Evolutionary conservation across 2,113 vertebrate genomes (phyloP).

Genomic region (Tupaia chinensis): DNA sequence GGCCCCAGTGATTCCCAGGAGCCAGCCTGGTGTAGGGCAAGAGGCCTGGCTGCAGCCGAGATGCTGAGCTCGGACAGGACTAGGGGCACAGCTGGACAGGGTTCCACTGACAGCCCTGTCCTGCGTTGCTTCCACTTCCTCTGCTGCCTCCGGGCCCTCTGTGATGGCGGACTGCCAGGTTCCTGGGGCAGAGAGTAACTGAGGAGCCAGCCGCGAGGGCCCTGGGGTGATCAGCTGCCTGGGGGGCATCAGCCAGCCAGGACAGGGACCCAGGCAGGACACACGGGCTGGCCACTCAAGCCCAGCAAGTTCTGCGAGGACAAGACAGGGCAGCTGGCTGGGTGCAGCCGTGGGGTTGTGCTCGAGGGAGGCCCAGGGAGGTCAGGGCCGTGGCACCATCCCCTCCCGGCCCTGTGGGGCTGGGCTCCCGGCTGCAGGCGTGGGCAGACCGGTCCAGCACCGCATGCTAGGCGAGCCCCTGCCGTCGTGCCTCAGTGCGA

Average conservation of each 20-base stretch:
- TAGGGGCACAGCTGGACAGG: not conserved
- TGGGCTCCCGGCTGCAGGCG: too few relatives aligned
- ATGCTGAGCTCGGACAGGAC: not conserved
- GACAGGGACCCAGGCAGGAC: accelerated
- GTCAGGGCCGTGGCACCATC: too few relatives aligned
- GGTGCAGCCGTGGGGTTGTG: accelerated
- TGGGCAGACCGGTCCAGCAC: not conserved
- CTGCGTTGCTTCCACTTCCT: accelerated
- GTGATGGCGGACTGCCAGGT: accelerated
- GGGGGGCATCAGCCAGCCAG: accelerated
- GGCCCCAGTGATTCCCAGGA: accelerated
- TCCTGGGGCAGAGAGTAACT: not conserved
- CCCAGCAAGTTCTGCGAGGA: not conserved
- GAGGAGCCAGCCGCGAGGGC: accelerated
- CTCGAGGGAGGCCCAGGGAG: too few relatives aligned
- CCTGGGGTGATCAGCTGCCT: accelerated
- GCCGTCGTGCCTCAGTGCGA: accelerated
- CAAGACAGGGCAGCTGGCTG: accelerated
- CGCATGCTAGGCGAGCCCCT: accelerated
- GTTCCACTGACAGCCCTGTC: too few relatives aligned
- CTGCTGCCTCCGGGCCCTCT: not conserved
- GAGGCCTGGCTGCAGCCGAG: not conserved
- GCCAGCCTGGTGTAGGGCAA: accelerated
- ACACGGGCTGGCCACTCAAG: accelerated
- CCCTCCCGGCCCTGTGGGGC: not conserved